Conservation (phyloP, 2,888 invertebrate species). For the Argyresthia albistria region DNA sequence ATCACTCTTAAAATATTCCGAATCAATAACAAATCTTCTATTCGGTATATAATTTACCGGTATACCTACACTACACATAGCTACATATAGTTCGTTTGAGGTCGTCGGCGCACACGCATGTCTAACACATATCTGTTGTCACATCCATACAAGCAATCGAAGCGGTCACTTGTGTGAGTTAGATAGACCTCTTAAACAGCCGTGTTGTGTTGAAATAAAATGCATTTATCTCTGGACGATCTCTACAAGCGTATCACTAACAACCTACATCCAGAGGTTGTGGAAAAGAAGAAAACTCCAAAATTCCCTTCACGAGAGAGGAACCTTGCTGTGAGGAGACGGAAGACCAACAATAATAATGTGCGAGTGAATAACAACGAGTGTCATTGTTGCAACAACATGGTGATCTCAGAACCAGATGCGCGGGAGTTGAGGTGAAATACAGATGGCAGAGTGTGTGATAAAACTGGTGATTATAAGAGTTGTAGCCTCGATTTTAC, state of each 20-base stretch:
- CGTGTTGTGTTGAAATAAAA: conserved; percentile 13
- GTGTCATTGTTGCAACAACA: conserved; percentile 48
- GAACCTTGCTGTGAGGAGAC: conserved; percentile 76
- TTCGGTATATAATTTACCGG: not conserved
- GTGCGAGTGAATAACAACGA: conserved; percentile 39
- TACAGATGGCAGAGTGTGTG: not conserved
- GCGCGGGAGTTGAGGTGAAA: not conserved
- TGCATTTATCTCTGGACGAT: conserved; percentile 59
- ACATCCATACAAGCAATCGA: conserved; percentile 1
- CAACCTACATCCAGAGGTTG: conserved; percentile 34
- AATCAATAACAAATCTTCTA: not conserved
- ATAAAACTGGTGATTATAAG: not conserved
- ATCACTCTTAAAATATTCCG: no score
- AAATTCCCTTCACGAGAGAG: conserved; percentile 79
- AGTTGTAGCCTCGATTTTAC: no score
- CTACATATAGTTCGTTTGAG: conserved; percentile 8
- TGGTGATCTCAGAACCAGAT: conserved; percentile 16
- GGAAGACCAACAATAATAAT: conserved; percentile 55
- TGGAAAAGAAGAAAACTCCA: conserved; percentile 57
- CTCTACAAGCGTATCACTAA: conserved; percentile 41
- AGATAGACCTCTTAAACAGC: not conserved
- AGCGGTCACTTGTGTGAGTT: not conserved
- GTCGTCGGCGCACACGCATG: conserved; percentile 35
- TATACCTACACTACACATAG: no score
- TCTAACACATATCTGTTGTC: conserved; percentile 12